Evolutionary conservation across 1,140 invertebrate genomes (phyloP), one percentile per base, ranked within the genome.

Genomic region (Bursaphelenchus mucronatus): DNA sequence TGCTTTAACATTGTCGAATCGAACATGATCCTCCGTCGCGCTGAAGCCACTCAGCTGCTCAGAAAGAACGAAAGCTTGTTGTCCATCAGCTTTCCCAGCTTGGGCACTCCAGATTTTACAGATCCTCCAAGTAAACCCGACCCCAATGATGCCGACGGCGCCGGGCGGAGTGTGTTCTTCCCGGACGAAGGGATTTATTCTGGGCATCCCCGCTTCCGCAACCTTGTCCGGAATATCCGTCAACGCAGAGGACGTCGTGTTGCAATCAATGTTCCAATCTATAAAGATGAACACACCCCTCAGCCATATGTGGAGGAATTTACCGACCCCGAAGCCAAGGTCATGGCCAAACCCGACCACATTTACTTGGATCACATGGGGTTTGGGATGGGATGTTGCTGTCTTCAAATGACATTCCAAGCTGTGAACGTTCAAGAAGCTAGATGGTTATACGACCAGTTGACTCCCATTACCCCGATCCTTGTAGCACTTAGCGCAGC

Each of bases 361-460:
- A 88, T 97, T 64, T 92, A 95, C 75, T 89, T 98, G 88, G 95
- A 99, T 83, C 90, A 92, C 0, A 98, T 98, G 94, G 94, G 92
- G 43, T 98, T 98, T 83, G 96, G 96, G 47, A 98, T 98, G 96
- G 95, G 95, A 43, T 94, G 91, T 80, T 96, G 90, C 78, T 98
- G 95, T 82, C 85, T 99, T 9, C 96, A 99, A 82, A 82, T 86
- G 55, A 86, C 85, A 17, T 86, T 86, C 76, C 90, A 95, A 85
- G 94, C 96, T 0, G 96, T 92, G 82, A 96, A 96, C 81, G 94
- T 99, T 47, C 86, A 86, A 50, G 96, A 99, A 86, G 96, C 94
- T 6, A 86, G 92, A 67, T 90, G 89, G 21, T 85, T 99, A 0
- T 99, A 99, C 80, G 96, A 99, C 83, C 95, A 99, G 81, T 86